A percentile compares a stretch with the other conserved stretches of the same genome.
These are phyloP conservation scores for Subanguina moxae DNA, from an alignment of 1,140 invertebrate genomes.

Conservation along the genomic window DNA sequence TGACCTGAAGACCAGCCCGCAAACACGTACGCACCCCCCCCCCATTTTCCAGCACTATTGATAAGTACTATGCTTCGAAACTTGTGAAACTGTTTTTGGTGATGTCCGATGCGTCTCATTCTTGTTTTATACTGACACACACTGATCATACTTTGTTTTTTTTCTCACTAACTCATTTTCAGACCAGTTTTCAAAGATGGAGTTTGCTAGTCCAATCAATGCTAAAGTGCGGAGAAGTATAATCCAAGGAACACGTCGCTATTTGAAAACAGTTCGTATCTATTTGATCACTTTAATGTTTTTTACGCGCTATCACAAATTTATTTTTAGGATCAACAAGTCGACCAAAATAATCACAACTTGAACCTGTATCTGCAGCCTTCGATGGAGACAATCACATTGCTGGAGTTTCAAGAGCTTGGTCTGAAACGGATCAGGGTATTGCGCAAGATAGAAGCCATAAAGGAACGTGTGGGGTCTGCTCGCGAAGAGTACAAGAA, in stretches of 20 bases:
- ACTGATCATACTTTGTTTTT: too few relatives aligned
- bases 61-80: too few relatives aligned
- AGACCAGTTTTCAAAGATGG: background rate
- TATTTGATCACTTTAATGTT: background rate
- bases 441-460: constrained; percentile 71
- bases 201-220: background rate
- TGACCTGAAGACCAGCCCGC: too few relatives aligned
- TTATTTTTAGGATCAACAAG: constrained; percentile 56
- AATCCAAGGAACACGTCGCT: background rate
- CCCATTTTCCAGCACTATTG: too few relatives aligned
- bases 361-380: constrained; percentile 74
- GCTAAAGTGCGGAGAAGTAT: background rate
- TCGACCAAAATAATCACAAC: constrained; percentile 60
- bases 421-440: constrained; percentile 79
- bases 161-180: too few relatives aligned
- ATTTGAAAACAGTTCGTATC: background rate
- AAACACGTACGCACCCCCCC: too few relatives aligned
- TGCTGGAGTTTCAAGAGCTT: constrained; percentile 81
- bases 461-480: constrained; percentile 68
- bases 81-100: too few relatives aligned
- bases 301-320: background rate
- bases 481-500: constrained; percentile 72
- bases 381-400: constrained; percentile 71
- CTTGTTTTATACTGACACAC: too few relatives aligned
- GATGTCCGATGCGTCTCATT: too few relatives aligned